A percentile compares a stretch with the other conserved stretches of the same genome.
phyloP scores from a whole-genome alignment of 2,888 invertebrate genomes.

The Cabera pusaria region DNA sequence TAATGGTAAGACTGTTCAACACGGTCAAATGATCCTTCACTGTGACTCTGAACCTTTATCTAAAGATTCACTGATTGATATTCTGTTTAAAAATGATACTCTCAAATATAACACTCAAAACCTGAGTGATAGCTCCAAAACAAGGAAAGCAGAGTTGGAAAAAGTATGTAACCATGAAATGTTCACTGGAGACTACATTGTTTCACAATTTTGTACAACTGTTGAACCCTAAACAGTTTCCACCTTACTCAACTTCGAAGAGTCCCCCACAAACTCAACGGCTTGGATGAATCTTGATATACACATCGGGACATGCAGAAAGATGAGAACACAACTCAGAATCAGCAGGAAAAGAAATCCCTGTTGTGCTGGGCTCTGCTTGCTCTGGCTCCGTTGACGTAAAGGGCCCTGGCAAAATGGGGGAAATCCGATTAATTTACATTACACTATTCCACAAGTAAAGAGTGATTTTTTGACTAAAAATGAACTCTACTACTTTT shows the following conservation, averaged over 20 bases:
- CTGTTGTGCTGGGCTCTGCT: no score
- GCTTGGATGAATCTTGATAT: slow-evolving; percentile 5
- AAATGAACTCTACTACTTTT: no score
- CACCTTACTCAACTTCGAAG: slow-evolving; percentile 43
- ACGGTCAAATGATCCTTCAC: slow-evolving; percentile 51
- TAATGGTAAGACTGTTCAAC: slow-evolving; percentile 40
- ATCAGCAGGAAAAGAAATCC: no score
- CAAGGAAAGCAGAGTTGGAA: slow-evolving; percentile 41
- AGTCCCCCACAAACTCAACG: slow-evolving; percentile 13
- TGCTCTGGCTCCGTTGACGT: no score
- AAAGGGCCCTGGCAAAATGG: no score
- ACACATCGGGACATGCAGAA: no score
- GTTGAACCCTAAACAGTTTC: slow-evolving; percentile 63
- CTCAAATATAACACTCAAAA: slow-evolving; percentile 35
- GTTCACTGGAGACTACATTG: slow-evolving; percentile 48
- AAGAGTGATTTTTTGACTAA: no score
- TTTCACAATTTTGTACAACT: slow-evolving; percentile 66
- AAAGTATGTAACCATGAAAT: slow-evolving; percentile 53
- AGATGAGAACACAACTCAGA: no score
- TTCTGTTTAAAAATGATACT: slow-evolving; percentile 46
- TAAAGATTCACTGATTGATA: slow-evolving; percentile 52
- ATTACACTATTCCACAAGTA: no score
- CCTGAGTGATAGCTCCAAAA: slow-evolving; percentile 32
- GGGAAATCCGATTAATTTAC: no score
- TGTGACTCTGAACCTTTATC: slow-evolving; percentile 32